Evolutionary conservation across 2,888 invertebrate species (phyloP), one percentile per base, ranked within the genome.

Genomic region (Opisthograptis luteolata): DNA sequence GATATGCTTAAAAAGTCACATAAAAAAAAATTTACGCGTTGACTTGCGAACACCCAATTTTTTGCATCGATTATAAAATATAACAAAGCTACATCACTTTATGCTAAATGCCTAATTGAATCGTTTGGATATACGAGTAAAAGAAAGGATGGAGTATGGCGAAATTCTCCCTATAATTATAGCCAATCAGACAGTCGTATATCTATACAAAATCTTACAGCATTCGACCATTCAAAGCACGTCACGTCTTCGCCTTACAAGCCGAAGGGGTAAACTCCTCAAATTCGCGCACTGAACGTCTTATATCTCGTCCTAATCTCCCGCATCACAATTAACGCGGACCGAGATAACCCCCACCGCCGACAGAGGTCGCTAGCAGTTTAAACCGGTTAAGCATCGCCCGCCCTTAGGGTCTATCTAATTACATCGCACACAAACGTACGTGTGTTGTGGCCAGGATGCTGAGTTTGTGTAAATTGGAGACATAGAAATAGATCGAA

Each of bases 271-370:
- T 60, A 52, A 51, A 55, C 59, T 62, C 56, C 66, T 65, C 70
- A 60, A 58, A 61, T 65, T 40, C 66, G 56, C 61, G 56, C 60
- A 58, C 60, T 62, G 55, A 54, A 68, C 61, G 75, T 76, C 80
- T 78, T 81, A 86, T 83, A 84, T 85, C 81, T 80, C 76, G 73
- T 64, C 76, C 74, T 86, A 89, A 90, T 90, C 90, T 88, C 71
- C 69, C 73, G 87, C 83, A 88, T 89, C 87, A 90, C 90, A 89
- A 90, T 90, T 89, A 90, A 88, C 90, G 89, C 85, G 72, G 79
- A 79, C 81, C 78, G 65, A 84, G 88, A 88, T 89, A 88, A 89
- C 88, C 89, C 89, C 86, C 84, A 86, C 88, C 88, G 82, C 84
- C 84, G 87, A 85, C 85, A 84, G 79, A 86, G 86, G 87, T 85